Evolutionary conservation across 2,888 invertebrate genomes (phyloP).

Genomic region (Adineta ricciae): DNA sequence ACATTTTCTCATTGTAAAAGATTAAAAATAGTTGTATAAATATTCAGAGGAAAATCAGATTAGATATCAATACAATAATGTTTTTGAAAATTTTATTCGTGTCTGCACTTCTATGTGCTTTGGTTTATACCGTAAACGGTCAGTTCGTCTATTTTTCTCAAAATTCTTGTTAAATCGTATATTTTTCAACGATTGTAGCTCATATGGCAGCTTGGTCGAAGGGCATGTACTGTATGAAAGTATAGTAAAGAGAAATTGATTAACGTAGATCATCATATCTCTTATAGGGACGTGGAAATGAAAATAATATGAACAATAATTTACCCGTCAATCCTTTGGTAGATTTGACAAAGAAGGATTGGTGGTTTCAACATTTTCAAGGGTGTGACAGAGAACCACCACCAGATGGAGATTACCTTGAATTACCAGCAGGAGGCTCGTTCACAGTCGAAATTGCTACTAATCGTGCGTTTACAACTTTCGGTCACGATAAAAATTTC

Average conservation of each 20-base stretch:
- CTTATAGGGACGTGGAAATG: neutral
- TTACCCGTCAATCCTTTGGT: neutral
- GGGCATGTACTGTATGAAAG: neutral
- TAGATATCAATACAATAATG: neutral
- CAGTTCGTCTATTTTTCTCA: neutral
- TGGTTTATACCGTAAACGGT: neutral
- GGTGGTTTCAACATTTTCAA: constrained; percentile 4
- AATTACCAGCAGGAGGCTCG: neutral
- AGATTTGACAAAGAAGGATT: neutral
- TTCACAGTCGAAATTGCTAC: neutral
- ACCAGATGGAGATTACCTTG: neutral
- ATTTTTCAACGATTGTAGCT: neutral
- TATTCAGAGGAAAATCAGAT: too few species aligned
- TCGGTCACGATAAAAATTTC: neutral
- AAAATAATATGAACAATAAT: neutral
- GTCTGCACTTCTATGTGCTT: neutral
- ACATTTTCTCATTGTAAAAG: too few species aligned
- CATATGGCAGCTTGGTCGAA: constrained; percentile 7
- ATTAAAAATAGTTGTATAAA: too few species aligned
- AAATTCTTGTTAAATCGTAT: neutral
- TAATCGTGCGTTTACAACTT: neutral
- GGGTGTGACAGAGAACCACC: neutral
- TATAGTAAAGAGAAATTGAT: neutral
- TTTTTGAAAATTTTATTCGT: neutral
- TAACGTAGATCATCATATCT: neutral